Evolutionary conservation across 2,113 vertebrate species (phyloP).

Genomic region (Mesocricetus auratus): DNA sequence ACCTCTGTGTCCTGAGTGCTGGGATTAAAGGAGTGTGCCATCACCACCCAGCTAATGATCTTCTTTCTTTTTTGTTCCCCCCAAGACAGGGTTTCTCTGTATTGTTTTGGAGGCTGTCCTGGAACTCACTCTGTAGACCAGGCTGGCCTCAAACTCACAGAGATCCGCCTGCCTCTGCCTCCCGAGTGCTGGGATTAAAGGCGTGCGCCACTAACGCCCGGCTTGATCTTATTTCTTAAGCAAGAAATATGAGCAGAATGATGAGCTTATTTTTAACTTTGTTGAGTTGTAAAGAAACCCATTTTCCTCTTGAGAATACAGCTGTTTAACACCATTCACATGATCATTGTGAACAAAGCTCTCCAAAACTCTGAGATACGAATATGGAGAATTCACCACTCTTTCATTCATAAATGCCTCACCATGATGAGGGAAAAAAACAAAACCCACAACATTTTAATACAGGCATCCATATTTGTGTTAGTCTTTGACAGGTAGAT

Average conservation of each 20-base stretch:
- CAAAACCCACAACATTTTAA: background rate
- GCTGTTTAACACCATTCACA: slow-evolving; percentile 7
- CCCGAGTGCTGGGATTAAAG: too few species aligned
- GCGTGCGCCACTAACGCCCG: too few species aligned
- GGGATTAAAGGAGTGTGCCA: too few species aligned
- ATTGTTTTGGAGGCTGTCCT: too few species aligned
- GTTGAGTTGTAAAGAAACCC: slow-evolving; percentile 43
- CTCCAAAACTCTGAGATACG: background rate
- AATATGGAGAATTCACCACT: background rate
- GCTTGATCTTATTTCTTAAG: slow-evolving; percentile 10
- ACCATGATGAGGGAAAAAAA: background rate
- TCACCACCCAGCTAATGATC: too few species aligned
- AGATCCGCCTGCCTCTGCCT: too few species aligned
- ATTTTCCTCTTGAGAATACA: slow-evolving; percentile 15
- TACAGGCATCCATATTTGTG: background rate
- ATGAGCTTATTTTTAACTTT: slow-evolving; percentile 37
- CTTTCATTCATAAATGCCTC: background rate
- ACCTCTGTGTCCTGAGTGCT: too few species aligned
- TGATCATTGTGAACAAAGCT: background rate
- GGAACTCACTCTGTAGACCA: too few species aligned
- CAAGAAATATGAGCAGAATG: slow-evolving; percentile 5
- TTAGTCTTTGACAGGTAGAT: slow-evolving; percentile 14
- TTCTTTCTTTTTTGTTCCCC: too few species aligned
- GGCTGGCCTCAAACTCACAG: too few species aligned
- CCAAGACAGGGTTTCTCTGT: too few species aligned